Evolutionary conservation across 2,888 invertebrate species (phyloP).

Genomic region (Heliconius erato): DNA sequence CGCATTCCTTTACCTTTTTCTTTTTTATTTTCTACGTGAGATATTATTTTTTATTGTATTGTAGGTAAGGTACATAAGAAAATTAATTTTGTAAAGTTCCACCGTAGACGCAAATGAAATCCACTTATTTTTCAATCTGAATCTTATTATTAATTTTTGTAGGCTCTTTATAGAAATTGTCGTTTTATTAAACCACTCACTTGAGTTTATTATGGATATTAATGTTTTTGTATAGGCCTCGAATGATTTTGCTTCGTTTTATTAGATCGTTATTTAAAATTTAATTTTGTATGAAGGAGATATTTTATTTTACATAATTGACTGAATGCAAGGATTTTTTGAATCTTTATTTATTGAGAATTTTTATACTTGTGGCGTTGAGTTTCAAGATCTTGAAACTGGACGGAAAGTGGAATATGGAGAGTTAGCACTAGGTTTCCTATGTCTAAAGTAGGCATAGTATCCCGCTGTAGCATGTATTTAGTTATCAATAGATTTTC

Average conservation of each 20-base stretch:
- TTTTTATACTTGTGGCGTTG: no score
- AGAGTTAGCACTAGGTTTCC: no score
- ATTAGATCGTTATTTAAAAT: background rate
- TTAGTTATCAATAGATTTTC: no score
- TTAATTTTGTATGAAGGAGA: no score
- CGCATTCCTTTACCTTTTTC: slow-evolving; percentile 17
- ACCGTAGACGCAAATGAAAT: slow-evolving; percentile 22
- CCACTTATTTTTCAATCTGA: slow-evolving; percentile 29
- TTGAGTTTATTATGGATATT: slow-evolving; percentile 17
- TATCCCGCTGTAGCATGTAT: no score
- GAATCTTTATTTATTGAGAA: no score
- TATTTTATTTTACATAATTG: no score
- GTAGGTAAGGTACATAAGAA: slow-evolving; percentile 14
- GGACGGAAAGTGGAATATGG: no score
- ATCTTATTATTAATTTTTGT: slow-evolving; percentile 25
- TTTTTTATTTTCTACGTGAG: background rate
- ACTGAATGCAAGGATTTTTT: no score
- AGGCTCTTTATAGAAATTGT: slow-evolving; percentile 18
- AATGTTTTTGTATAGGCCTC: slow-evolving; percentile 6
- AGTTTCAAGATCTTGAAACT: no score
- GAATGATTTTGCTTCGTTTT: background rate
- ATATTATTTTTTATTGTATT: slow-evolving; percentile 29
- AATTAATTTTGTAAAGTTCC: slow-evolving; percentile 37
- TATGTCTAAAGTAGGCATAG: no score
- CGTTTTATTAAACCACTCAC: slow-evolving; percentile 25